Base-by-base conservation (phyloP, 53 echinoderm and acorn worm genomes). In the Echinarachnius parma region DNA sequence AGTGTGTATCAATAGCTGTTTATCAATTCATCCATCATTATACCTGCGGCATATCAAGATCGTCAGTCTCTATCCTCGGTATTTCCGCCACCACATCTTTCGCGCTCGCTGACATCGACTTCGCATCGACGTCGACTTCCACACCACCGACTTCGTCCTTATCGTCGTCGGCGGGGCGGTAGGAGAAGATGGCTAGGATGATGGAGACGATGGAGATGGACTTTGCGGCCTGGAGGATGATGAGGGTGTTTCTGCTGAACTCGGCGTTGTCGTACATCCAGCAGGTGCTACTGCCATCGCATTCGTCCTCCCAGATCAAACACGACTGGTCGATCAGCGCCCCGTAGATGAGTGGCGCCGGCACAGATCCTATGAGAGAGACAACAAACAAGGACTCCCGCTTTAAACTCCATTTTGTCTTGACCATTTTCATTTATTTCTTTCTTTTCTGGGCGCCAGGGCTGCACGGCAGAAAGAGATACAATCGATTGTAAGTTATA, bases 281-380 rank as follows among this genome's bases (percentile, higher is more conserved):
- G 53, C 92, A 92, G 44, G 82, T 82, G 2, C 85, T 34, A 37
- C 77, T 74, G 4, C 61, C 92, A 21, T 85, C 92, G 54, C 92
- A 88, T n/a, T 82, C 75, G 7, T 77, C 48, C 59, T 92, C 88
- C 92, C 92, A 92, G 10, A 92, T 59, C 21, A 92, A 42, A 49
- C 92, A 92, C 22, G 92, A 79, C 26, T 53, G 62, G 64, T 92
- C 92, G 53, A 92, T 88, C n/a, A 92, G 80, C 29, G 82, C 68
- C 9, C 92, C 92, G 54, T 88, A 92, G n/a, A 88, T 89, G 23
- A 92, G 85, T 9, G 92, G 92, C 2, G 82, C 92, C 4, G 92
- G 92, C 28, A 92, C 77, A 31, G 86, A 82, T 5, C 93, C 93
- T 93, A 42, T 16, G 25, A 14, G 29, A 13, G 11, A 34, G 2